A percentile compares a stretch with the other conserved stretches of the same genome.
Conservation (phyloP, 2,888 invertebrate species). For the Tetrapedia diversipes region DNA sequence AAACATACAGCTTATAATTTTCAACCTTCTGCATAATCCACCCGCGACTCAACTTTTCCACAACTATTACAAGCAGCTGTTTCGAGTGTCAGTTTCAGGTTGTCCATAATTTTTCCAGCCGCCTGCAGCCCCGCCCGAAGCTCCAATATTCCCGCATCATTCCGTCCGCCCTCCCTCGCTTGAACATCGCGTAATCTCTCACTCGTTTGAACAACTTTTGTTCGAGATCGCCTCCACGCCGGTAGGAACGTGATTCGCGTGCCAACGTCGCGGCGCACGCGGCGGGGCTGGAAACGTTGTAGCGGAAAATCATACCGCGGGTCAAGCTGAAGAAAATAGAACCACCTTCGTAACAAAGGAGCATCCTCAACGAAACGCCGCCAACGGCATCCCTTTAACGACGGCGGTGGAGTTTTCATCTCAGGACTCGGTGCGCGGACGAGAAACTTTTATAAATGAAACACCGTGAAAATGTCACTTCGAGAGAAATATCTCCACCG, state of each 20-base stretch:
- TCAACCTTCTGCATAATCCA: too few species aligned
- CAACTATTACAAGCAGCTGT: too few species aligned
- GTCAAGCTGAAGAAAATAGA: not conserved
- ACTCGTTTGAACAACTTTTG: conserved; percentile 19
- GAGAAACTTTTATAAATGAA: not conserved
- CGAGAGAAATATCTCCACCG: too few species aligned
- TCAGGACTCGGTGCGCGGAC: too few species aligned
- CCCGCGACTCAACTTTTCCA: too few species aligned
- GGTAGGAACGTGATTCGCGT: conserved; percentile 6
- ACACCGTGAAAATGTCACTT: not conserved
- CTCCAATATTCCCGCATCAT: not conserved
- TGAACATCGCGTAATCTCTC: not conserved
- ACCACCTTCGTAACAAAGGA: not conserved
- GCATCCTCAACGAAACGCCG: too few species aligned
- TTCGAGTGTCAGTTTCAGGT: not conserved
- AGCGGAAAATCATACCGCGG: not conserved
- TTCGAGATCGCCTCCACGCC: not conserved
- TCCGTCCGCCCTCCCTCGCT: not conserved
- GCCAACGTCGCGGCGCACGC: not conserved
- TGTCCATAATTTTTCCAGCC: not conserved
- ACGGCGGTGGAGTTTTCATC: not conserved
- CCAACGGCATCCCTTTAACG: not conserved
- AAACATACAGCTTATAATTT: too few species aligned
- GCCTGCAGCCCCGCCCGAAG: not conserved
- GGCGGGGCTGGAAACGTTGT: too few species aligned